Evolutionary conservation across 2,888 invertebrate genomes (phyloP), one percentile per base, ranked within the genome.

Genomic region (Toxonevra muliebris): DNA sequence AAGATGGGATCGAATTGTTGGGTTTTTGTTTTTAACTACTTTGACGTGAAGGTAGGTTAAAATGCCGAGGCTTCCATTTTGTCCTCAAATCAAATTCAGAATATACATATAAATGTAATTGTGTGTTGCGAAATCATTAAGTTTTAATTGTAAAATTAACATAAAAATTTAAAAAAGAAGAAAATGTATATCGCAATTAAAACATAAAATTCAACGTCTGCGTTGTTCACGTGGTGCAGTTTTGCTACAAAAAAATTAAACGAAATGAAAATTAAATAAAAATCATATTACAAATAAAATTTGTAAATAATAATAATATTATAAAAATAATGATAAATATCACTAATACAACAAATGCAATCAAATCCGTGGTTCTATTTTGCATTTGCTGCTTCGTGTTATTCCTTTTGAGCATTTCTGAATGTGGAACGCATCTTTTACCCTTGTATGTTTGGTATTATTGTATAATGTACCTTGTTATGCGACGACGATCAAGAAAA

Each of bases 401-500:
- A 30, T 30, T 30, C 30, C 30, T 7, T 30, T 7, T 30, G 30
- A 4, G 30, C 7, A 30, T 30, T 30, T 30, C 30, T 30, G 30
- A 30, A 30, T 30, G 30, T 7, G 7, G 30, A 2, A 7, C 7
- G 7, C 3, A 30, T 30, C 30, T 30, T 30, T 30, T 30, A 30
- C 30, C 30, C 30, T 30, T 30, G 7, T 30, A 30, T 30, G 30
- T 30, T 30, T 7, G 30, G n/a, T n/a, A 12, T 43, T 43, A n/a
- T 2, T 12, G 48, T n/a, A 9, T n/a, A 10, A 59, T 45, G 40
- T 91, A 97, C 97, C 97, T 97, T 77, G 97, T 97, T 80, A 97
- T 97, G 76, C 97, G 90, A 69, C 97, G 89, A 77, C 96, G 89
- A 86, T 97, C 97, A 71, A 97, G 87, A 86, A 97, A 97, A 85